Percentiles rank a stretch among this genome's conserved stretches.
Evolutionary conservation across 2,888 invertebrate species (phyloP).

Genomic region (Sarcophaga subvicina): DNA sequence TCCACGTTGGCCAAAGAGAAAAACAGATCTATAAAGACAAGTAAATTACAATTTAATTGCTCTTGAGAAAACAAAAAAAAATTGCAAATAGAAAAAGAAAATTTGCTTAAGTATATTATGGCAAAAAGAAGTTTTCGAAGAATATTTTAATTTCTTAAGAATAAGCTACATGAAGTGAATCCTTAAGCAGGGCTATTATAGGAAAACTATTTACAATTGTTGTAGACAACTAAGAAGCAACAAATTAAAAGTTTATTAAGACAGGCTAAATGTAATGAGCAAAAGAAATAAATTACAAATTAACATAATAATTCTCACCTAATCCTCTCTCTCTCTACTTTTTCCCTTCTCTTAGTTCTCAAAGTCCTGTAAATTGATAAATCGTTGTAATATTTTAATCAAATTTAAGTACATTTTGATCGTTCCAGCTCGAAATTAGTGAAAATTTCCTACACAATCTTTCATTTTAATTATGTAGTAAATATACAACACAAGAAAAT

Average conservation of each 20-base stretch:
- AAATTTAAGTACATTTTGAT: too few species aligned
- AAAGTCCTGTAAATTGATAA: too few species aligned
- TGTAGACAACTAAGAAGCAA: not conserved
- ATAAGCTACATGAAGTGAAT: slow-evolving; percentile 26
- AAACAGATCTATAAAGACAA: slow-evolving; percentile 60
- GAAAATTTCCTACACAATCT: too few species aligned
- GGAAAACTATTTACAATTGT: slow-evolving; percentile 2
- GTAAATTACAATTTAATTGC: slow-evolving; percentile 70
- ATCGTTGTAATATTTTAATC: too few species aligned
- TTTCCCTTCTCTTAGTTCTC: too few species aligned
- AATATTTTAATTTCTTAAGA: slow-evolving; percentile 44
- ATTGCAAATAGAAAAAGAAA: not conserved
- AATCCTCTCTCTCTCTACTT: too few species aligned
- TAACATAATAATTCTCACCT: too few species aligned
- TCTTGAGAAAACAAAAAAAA: slow-evolving; percentile 51
- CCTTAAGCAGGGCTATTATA: slow-evolving; percentile 8
- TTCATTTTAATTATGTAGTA: too few species aligned
- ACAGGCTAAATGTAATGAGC: not conserved
- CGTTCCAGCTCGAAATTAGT: too few species aligned
- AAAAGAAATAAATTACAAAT: not conserved
- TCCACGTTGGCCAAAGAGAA: slow-evolving; percentile 39
- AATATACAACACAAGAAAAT: too few species aligned
- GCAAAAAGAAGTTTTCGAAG: slow-evolving; percentile 18
- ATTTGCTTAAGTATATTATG: slow-evolving; percentile 31
- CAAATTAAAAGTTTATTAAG: slow-evolving; percentile 9